Conservation (phyloP, 1,140 invertebrate species). For the Nephila pilipes region DNA sequence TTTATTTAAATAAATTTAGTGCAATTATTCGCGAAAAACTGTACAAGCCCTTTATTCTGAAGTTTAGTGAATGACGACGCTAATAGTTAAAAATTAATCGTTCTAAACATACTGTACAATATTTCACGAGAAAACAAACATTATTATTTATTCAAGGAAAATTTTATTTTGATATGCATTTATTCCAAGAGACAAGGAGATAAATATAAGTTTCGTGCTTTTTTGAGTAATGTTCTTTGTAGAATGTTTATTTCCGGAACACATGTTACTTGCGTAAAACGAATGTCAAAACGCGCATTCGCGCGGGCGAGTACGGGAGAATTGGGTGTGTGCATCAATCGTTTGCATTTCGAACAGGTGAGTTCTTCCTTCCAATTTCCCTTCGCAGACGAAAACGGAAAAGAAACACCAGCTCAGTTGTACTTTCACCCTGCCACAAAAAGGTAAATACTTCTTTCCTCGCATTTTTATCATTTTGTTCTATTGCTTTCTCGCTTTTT, state of each 20-base stretch:
- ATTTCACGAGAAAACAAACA: too few species aligned
- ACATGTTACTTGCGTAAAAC: constrained; percentile 48
- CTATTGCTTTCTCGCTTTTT: background rate
- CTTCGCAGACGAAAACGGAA: constrained; percentile 38
- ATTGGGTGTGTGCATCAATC: constrained; percentile 27
- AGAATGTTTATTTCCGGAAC: constrained; percentile 47
- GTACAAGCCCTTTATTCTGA: too few species aligned
- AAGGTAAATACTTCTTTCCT: constrained; percentile 33
- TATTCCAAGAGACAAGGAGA: background rate
- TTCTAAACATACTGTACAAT: too few species aligned
- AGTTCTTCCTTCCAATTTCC: constrained; percentile 52
- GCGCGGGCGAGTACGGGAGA: constrained; percentile 28
- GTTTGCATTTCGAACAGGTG: constrained; percentile 72
- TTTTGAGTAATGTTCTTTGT: background rate
- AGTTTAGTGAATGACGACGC: too few species aligned
- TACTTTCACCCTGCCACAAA: background rate
- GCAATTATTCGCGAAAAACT: too few species aligned
- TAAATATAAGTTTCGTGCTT: background rate
- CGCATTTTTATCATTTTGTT: background rate
- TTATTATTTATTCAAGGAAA: background rate
- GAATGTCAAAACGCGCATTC: background rate
- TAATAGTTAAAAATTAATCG: too few species aligned
- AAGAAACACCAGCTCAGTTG: constrained; percentile 61
- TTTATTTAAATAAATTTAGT: too few species aligned
- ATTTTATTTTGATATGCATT: background rate